Percentiles rank a stretch among this genome's conserved stretches.
These are phyloP conservation scores for Hermatobates lingyangjiaoensis DNA, from an alignment of 1,140 invertebrate species.

Conservation along the genomic window DNA sequence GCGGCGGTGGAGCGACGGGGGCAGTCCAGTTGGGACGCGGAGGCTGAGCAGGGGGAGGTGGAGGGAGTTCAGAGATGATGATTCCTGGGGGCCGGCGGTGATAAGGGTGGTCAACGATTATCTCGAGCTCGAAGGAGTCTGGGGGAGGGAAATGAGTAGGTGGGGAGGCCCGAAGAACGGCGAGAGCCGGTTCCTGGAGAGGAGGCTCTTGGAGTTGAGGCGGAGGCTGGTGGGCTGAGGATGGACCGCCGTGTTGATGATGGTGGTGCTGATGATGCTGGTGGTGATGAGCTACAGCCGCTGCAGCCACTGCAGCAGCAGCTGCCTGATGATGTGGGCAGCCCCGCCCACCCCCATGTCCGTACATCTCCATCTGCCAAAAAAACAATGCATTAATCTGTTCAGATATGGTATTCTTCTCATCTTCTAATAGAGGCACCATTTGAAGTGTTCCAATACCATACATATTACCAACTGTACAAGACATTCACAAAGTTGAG, in stretches of 20 bases:
- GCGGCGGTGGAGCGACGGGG: conserved; percentile 15
- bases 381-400: too few relatives aligned
- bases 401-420: too few relatives aligned
- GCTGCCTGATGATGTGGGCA: background rate
- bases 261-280: conserved; percentile 31
- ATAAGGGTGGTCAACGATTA: background rate
- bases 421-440: too few relatives aligned
- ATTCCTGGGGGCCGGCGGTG: conserved; percentile 1
- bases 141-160: background rate
- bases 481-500: too few relatives aligned
- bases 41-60: background rate
- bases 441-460: too few relatives aligned
- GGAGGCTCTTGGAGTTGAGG: conserved; percentile 13
- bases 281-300: conserved; percentile 12
- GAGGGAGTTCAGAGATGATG: conserved; percentile 4
- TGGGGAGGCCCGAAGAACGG: background rate
- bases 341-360: background rate
- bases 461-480: too few relatives aligned
- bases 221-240: conserved; percentile 11
- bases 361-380: too few relatives aligned
- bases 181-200: conserved; percentile 3
- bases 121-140: background rate
- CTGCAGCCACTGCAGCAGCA: conserved; percentile 1
- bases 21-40: conserved; percentile 6
- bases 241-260: conserved; percentile 27